Base-by-base conservation (phyloP, 2,888 invertebrate species). In the Crematogaster levior region DNA sequence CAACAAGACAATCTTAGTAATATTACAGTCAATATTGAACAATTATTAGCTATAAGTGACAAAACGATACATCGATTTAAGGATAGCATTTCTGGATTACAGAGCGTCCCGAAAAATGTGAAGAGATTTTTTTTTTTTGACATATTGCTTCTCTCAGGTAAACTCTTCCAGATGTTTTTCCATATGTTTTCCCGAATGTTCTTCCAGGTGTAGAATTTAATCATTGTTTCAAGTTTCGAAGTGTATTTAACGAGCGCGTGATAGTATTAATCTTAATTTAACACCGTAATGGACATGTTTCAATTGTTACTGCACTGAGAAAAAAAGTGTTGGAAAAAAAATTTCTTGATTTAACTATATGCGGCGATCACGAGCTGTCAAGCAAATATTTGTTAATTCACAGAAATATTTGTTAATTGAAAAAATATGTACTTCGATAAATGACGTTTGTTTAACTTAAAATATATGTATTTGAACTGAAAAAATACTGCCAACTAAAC, bases 1-100 rank as follows among this genome's bases (percentile, higher is more conserved):
- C 83, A 86, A 84, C 83, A 81, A 90, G 90, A 90, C 90, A 90
- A 90, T 90, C 89, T 81, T 90, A 87, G 80, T 84, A 86, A 89
- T 84, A 84, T 86, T 56, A 48, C 80, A 72, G 87, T 90, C 88
- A 89, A 90, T 90, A 90, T 74, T 84, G 61, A 82, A 72, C 82
- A 84, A 89, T 84, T 86, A 86, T 77, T 51, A 61, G 70, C 7
- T 58, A 9, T 79, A 79, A 79, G 56, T 70, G 53, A 70, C 30
- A 56, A 68, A 68, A 70, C 85, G 89, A 65, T 89, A 86, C 88
- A 89, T 89, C 89, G 89, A 89, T 88, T 86, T 63, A 51, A 80
- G 40, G 68, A 72, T 43, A 56, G 60, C 60, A 51, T 21, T 83
- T 60, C 18, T 40, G 46, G 12, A 82, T 53, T 74, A 21, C 34